These are phyloP conservation scores for Bedellia somnulentella DNA, from an alignment of 2,888 invertebrate genomes.

Conservation along the genomic window DNA sequence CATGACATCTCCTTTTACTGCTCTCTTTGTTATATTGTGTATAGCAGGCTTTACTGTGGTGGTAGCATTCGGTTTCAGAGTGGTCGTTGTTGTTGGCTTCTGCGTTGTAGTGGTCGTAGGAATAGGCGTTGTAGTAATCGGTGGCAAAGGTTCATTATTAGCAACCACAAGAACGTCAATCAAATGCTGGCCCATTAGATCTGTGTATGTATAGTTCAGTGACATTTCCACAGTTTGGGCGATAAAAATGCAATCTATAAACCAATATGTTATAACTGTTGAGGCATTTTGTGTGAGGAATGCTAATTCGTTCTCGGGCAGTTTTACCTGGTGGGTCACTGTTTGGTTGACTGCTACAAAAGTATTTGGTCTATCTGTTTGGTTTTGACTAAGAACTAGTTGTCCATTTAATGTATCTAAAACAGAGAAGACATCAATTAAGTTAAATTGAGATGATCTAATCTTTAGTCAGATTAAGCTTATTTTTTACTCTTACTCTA, in stretches of 20 bases:
- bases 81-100: slow-evolving; percentile 40
- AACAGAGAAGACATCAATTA: slow-evolving; percentile 16
- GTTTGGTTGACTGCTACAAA: slow-evolving; percentile 67
- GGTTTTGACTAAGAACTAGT: slow-evolving; percentile 65
- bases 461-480: no score
- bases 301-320: slow-evolving; percentile 63
- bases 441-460: no score
- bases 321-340: slow-evolving; percentile 58
- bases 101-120: slow-evolving; percentile 47
- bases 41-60: slow-evolving; percentile 19
- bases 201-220: slow-evolving; percentile 66
- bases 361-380: slow-evolving; percentile 47
- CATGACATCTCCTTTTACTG: slow-evolving; percentile 18
- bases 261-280: slow-evolving; percentile 71
- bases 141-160: slow-evolving; percentile 65
- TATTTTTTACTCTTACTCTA: no score
- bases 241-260: slow-evolving; percentile 72
- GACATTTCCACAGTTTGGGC: slow-evolving; percentile 65
- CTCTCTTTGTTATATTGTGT: slow-evolving; percentile 23
- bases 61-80: slow-evolving; percentile 28
- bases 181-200: slow-evolving; percentile 59
- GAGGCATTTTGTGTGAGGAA: slow-evolving; percentile 55
- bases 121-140: slow-evolving; percentile 48
- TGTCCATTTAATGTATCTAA: slow-evolving; percentile 70
- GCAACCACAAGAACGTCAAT: slow-evolving; percentile 74